Evolutionary conservation across 1,140 invertebrate species (phyloP).

Genomic region (Cephus cinctus): DNA sequence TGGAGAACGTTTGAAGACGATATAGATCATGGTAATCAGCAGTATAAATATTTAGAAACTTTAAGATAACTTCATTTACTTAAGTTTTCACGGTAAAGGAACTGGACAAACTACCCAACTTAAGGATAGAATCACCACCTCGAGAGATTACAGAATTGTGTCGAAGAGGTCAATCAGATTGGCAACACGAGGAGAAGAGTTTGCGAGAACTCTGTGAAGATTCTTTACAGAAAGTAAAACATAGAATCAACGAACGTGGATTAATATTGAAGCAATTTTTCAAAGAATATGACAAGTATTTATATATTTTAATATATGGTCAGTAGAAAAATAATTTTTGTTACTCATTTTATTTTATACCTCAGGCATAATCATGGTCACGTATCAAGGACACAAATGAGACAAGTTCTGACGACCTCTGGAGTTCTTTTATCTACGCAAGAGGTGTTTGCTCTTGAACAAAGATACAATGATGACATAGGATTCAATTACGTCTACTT

Average conservation of each 20-base stretch:
- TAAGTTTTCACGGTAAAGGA: constrained; percentile 64
- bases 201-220: constrained; percentile 58
- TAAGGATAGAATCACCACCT: constrained; percentile 50
- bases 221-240: constrained; percentile 54
- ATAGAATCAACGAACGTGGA: constrained; percentile 53
- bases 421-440: constrained; percentile 62
- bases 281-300: constrained; percentile 66
- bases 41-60: background rate
- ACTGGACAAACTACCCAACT: constrained; percentile 63
- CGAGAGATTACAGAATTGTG: constrained; percentile 50
- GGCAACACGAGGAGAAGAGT: constrained; percentile 46
- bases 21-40: constrained; percentile 62
- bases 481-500: constrained; percentile 71
- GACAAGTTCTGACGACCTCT: constrained; percentile 63
- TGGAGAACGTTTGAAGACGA: constrained; percentile 74
- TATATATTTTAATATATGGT: too few relatives aligned
- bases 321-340: too few relatives aligned
- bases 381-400: constrained; percentile 65
- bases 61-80: constrained; percentile 4
- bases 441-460: constrained; percentile 66
- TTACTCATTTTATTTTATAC: constrained; percentile 13
- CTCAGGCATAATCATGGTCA: constrained; percentile 69
- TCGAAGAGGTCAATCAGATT: constrained; percentile 50
- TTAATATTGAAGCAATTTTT: constrained; percentile 66
- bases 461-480: constrained; percentile 65